Evolutionary conservation across 2,113 vertebrate genomes (phyloP), one percentile per base, ranked within the genome.

Genomic region (Castor canadensis): DNA sequence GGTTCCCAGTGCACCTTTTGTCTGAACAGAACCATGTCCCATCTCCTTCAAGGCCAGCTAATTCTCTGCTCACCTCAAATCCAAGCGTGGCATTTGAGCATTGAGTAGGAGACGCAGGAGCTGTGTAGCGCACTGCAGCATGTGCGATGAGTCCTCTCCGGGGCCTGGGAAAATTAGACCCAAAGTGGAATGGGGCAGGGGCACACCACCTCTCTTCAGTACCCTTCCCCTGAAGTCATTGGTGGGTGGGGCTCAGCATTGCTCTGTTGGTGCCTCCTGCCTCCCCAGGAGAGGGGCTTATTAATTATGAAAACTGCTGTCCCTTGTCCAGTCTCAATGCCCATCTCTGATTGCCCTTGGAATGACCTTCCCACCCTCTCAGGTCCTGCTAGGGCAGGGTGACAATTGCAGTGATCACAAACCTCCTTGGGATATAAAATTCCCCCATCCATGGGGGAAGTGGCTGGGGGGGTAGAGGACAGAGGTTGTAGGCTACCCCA

Each of bases 111-210:
- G 52, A 76, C 66, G 20, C 8, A 86, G 75, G 56, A 9, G 40
- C 47, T 5, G 0, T 12, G 16, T 3, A 5, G 28, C 8, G 49
- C 13, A 38, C 9, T 0, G 8, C 20, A 2, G 58, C 3, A 0
- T 1, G 19, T 7, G 20, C 45, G 10, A 20, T 4, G 7, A 8
- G 35, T 56, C 22, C 38, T 30, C 60, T 30, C 58, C 6, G 35
- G 49, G 43, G 15, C 24, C 19, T 24, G 32, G 73, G 62, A 60
- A 58, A 38, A 4, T 72, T 26, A 69, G 80, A 45, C 6, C 9
- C 30, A 32, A n/a, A 19, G 24, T 5, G 20, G 60, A 47, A 11
- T 4, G 19, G 3, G 43, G 35, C 22, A 26, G 64, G 28, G 71
- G 73, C 5, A 6, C 32, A 0, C 6, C 13, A 11, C 43, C 54